These are phyloP conservation scores for Hypselothyrea guttata DNA, from an alignment of 2,888 invertebrate genomes.

Conservation along the genomic window DNA sequence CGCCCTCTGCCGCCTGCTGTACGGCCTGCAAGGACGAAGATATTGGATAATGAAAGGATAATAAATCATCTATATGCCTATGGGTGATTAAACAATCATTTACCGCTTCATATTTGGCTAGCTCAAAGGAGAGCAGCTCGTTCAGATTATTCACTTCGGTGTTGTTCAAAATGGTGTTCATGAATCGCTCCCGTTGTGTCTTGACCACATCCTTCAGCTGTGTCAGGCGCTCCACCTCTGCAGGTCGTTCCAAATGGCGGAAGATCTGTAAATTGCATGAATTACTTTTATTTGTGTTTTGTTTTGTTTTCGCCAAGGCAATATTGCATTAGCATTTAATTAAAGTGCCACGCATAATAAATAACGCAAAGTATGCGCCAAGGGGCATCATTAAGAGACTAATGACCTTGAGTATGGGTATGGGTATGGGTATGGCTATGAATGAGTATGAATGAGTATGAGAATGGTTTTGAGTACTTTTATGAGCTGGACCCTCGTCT, in stretches of 20 bases:
- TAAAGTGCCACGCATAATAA: conserved; percentile 39
- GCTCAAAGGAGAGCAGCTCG: conserved; percentile 84
- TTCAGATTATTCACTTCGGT: conserved; percentile 84
- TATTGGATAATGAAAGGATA: not conserved
- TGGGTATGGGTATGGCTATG: no score
- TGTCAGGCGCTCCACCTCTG: conserved; percentile 87
- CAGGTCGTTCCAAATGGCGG: conserved; percentile 89
- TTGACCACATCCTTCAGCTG: conserved; percentile 85
- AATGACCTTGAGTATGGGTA: no score
- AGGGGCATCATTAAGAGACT: not conserved
- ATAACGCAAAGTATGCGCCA: not conserved
- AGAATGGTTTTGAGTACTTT: not conserved
- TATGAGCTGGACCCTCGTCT: no score
- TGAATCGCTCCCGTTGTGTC: conserved; percentile 84
- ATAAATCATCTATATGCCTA: not conserved
- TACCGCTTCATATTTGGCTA: conserved; percentile 84
- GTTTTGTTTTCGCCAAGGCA: not conserved
- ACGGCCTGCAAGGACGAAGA: conserved; percentile 83
- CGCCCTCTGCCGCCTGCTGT: conserved; percentile 88
- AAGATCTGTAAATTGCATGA: conserved; percentile 85
- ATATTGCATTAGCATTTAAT: conserved; percentile 43
- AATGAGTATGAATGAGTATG: not conserved
- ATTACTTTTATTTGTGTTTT: no score
- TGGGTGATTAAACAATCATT: conserved; percentile 20
- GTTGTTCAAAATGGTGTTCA: conserved; percentile 85